Conservation (phyloP, 2,888 invertebrate species). For the Bugula neritina region DNA sequence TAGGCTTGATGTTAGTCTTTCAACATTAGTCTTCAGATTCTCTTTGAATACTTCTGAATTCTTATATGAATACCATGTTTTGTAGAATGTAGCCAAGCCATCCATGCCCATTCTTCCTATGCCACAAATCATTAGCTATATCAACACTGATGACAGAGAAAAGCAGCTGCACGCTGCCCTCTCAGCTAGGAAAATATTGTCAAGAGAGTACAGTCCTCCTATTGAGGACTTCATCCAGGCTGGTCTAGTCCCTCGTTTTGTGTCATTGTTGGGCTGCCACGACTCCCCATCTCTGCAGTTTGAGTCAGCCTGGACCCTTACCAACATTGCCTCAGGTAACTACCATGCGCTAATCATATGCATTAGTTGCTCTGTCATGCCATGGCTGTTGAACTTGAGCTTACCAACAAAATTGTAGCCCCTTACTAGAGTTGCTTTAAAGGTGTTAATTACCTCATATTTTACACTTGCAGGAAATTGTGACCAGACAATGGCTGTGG, state of each 20-base stretch:
- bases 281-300: constrained; percentile 61
- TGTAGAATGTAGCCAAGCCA: constrained; percentile 28
- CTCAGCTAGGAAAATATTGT: constrained; percentile 78
- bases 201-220: constrained; percentile 82
- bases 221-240: constrained; percentile 76
- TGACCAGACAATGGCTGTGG: constrained; percentile 80
- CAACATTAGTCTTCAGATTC: too few species aligned
- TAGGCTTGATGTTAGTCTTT: too few species aligned
- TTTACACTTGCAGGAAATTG: constrained; percentile 71
- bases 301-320: constrained; percentile 94
- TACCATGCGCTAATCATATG: too few species aligned
- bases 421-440: too few species aligned
- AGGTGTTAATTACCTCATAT: too few species aligned
- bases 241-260: constrained; percentile 59
- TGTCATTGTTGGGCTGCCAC: neutral
- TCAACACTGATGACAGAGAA: constrained; percentile 63
- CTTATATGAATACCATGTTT: too few species aligned
- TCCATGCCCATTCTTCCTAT: constrained; percentile 56
- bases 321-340: constrained; percentile 83
- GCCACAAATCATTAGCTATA: constrained; percentile 66
- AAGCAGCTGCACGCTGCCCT: constrained; percentile 69
- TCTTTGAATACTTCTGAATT: too few species aligned
- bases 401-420: too few species aligned
- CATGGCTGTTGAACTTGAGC: too few species aligned
- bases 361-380: too few species aligned